Conservation (phyloP, 2,113 vertebrate species). For the Ibidorhyncha struthersii region DNA sequence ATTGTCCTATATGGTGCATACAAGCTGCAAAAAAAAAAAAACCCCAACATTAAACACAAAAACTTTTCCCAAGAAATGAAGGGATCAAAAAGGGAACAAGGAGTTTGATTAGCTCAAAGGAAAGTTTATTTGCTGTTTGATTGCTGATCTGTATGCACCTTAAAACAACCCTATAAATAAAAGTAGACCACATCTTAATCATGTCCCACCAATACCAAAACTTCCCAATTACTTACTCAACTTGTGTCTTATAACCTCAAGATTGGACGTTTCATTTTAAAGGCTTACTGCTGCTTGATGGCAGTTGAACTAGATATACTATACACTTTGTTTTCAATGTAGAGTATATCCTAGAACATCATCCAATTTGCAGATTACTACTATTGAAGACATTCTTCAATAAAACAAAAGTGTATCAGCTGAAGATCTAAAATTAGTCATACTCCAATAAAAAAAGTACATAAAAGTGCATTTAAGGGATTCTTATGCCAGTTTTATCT, state of each 20-base stretch:
- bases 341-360: background rate
- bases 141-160: slow-evolving; percentile 50
- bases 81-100: slow-evolving; percentile 33
- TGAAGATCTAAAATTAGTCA: slow-evolving; percentile 75
- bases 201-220: slow-evolving; percentile 53
- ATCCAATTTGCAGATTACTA: slow-evolving; percentile 54
- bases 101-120: slow-evolving; percentile 38
- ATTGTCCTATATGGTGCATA: slow-evolving; percentile 32
- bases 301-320: slow-evolving; percentile 45
- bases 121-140: slow-evolving; percentile 56
- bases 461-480: slow-evolving; percentile 80
- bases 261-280: slow-evolving; percentile 46
- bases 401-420: slow-evolving; percentile 66
- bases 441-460: slow-evolving; percentile 77
- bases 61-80: slow-evolving; percentile 43
- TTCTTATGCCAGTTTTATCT: slow-evolving; percentile 74
- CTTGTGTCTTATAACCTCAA: background rate
- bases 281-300: slow-evolving; percentile 47
- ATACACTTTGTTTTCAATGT: slow-evolving; percentile 40
- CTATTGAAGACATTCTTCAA: slow-evolving; percentile 63
- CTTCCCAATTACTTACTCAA: slow-evolving; percentile 52
- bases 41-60: slow-evolving; percentile 10
- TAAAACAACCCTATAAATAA: slow-evolving; percentile 66
- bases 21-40: slow-evolving; percentile 9
- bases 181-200: slow-evolving; percentile 54